Conservation (phyloP, 2,888 invertebrate genomes). For the Stenolophus ochropezus region DNA sequence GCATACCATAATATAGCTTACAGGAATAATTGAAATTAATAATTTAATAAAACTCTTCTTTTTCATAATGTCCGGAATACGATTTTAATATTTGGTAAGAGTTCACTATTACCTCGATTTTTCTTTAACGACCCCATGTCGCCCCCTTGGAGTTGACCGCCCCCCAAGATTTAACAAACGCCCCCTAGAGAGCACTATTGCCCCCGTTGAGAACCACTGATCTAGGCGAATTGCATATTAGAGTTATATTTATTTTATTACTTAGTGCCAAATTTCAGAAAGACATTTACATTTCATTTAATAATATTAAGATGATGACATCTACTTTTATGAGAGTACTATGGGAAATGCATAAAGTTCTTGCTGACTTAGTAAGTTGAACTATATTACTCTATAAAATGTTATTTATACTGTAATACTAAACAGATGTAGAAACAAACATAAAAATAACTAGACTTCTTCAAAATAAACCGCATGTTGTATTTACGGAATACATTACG, state of each 20-base stretch:
- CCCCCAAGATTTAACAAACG: too few species aligned
- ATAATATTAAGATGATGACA: neutral
- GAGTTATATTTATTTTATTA: neutral
- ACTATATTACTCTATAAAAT: conserved; percentile 21
- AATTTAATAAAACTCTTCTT: too few species aligned
- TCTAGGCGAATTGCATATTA: neutral
- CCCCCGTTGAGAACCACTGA: neutral
- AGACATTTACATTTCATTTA: neutral
- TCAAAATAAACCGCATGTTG: neutral
- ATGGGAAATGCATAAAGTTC: conserved; percentile 12
- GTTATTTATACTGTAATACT: conserved; percentile 40
- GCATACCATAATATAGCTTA: too few species aligned
- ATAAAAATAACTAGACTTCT: conserved; percentile 20
- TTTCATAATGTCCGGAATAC: too few species aligned
- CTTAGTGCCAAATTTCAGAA: neutral
- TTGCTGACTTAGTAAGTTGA: conserved; percentile 1
- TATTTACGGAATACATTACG: conserved; percentile 23
- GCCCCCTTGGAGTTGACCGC: too few species aligned
- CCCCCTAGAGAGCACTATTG: too few species aligned
- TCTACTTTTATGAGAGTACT: neutral
- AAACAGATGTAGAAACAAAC: conserved; percentile 41
- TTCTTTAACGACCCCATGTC: too few species aligned
- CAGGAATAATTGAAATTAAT: too few species aligned
- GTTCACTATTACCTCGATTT: too few species aligned
- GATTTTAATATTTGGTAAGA: too few species aligned